Conservation (phyloP, 2,888 invertebrate species). For the Charanyca ferruginea region DNA sequence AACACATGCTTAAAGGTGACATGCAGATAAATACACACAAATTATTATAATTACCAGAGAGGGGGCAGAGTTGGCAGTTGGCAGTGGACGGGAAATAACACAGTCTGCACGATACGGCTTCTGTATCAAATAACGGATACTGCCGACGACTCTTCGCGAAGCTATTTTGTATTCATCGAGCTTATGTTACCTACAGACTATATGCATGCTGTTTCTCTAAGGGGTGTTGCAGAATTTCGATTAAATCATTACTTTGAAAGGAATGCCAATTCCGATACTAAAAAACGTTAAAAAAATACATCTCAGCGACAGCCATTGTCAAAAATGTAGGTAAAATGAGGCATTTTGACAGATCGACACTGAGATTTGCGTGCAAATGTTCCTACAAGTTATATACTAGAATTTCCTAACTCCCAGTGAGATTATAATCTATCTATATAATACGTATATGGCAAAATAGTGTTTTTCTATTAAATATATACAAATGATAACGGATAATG, state of each 20-base stretch:
- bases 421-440: too few species aligned
- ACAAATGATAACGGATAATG: too few species aligned
- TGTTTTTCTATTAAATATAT: too few species aligned
- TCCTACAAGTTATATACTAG: too few species aligned
- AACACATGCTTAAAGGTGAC: constrained; percentile 25
- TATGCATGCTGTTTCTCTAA: constrained; percentile 35
- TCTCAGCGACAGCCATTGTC: too few species aligned
- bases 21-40: constrained; percentile 48
- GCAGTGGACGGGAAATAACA: constrained; percentile 41
- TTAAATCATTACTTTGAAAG: constrained; percentile 12
- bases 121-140: constrained; percentile 71
- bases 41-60: constrained; percentile 56
- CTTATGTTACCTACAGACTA: constrained; percentile 49
- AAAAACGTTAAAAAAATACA: too few species aligned
- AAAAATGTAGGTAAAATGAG: too few species aligned
- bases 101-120: constrained; percentile 70
- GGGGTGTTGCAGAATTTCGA: constrained; percentile 24
- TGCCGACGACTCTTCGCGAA: constrained; percentile 52
- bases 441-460: too few species aligned
- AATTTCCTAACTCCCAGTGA: too few species aligned
- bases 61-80: constrained; percentile 42
- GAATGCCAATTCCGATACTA: too few species aligned
- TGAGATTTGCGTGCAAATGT: too few species aligned
- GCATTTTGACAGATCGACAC: too few species aligned
- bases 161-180: constrained; percentile 57